A percentile compares a stretch with the other conserved stretches of the same genome.
Evolutionary conservation across 2,113 vertebrate species (phyloP).

Genomic region (Aegotheles bennettii): DNA sequence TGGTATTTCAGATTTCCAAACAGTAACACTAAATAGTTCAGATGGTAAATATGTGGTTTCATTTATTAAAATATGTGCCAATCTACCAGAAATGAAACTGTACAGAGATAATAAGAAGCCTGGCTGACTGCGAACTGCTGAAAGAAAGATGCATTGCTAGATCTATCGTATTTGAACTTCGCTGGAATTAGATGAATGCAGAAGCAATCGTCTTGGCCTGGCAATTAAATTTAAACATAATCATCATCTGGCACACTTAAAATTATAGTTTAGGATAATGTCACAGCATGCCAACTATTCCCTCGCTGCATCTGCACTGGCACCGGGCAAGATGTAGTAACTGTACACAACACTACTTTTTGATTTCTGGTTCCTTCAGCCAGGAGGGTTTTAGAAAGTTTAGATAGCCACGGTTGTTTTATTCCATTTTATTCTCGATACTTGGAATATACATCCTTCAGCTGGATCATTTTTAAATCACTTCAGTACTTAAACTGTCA

Average conservation of each 20-base stretch:
- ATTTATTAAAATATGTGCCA: neutral
- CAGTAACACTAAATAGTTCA: neutral
- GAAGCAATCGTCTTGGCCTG: neutral
- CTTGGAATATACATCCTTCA: slow-evolving; percentile 9
- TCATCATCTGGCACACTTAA: neutral
- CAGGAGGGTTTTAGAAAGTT: neutral
- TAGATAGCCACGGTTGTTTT: neutral
- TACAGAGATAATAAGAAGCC: neutral
- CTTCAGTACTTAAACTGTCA: slow-evolving; percentile 53
- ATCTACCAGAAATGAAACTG: neutral
- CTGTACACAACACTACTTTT: neutral
- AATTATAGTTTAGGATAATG: neutral
- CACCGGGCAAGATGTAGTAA: neutral
- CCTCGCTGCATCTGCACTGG: neutral
- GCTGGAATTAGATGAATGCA: neutral
- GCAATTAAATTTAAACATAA: neutral
- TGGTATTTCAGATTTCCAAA: neutral
- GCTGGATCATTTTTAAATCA: slow-evolving; percentile 29
- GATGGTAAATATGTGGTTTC: neutral
- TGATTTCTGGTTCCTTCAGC: neutral
- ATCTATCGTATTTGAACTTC: neutral
- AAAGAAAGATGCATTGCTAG: neutral
- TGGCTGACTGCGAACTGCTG: neutral
- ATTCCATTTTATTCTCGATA: neutral
- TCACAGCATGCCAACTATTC: neutral